phyloP scores from a whole-genome alignment of 2,113 vertebrate species.

The Emberiza fucata region DNA sequence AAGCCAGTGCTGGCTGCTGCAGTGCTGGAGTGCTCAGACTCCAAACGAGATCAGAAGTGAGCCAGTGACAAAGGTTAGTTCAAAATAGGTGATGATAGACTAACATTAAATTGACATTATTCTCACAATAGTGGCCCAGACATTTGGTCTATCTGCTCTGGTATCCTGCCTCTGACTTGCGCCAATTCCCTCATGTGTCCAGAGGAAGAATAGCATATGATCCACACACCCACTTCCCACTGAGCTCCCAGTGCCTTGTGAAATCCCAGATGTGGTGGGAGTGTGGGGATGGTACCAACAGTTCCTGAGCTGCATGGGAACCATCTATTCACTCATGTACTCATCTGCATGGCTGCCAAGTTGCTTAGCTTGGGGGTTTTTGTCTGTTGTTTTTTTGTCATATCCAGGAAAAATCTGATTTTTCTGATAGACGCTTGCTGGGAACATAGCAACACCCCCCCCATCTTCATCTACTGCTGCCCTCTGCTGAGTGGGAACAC shows the following conservation, averaged over 20 bases:
- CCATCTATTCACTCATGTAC: neutral
- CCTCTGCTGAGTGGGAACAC: constrained; percentile 45
- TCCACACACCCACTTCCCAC: constrained; percentile 52
- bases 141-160: constrained; percentile 49
- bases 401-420: constrained; percentile 36
- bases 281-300: neutral
- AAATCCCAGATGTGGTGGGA: constrained; percentile 56
- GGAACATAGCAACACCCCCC: neutral
- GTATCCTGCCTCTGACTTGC: constrained; percentile 48
- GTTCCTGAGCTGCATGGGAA: constrained; percentile 49
- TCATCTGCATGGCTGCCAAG: constrained; percentile 6
- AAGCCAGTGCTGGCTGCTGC: neutral
- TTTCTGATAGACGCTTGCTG: neutral
- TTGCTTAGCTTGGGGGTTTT: neutral
- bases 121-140: constrained; percentile 63
- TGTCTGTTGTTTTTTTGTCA: neutral
- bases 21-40: constrained; percentile 14
- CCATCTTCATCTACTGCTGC: constrained; percentile 29
- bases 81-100: constrained; percentile 41
- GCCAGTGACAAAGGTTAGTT: constrained; percentile 45
- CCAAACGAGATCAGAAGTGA: constrained; percentile 47
- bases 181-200: constrained; percentile 50
- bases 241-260: constrained; percentile 37
- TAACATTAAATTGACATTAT: constrained; percentile 53
- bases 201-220: constrained; percentile 56